Evolutionary conservation across 2,113 vertebrate genomes (phyloP), one percentile per base, ranked within the genome.

Genomic region (Halcyon malimbica): DNA sequence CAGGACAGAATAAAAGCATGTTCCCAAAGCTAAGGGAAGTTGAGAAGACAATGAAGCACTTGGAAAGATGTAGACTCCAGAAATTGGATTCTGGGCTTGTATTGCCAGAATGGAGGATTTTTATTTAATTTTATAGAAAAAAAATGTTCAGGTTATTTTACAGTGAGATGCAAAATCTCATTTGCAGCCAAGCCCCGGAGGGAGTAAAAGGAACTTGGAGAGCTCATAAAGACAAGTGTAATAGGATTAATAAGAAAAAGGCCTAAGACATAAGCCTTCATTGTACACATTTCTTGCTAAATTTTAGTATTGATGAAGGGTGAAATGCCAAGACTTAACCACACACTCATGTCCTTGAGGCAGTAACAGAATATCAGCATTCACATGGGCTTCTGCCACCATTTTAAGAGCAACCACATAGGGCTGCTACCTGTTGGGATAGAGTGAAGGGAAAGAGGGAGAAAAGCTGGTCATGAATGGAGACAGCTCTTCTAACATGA

Each of bases 91-190:
- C 97, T 93, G 87, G 94, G 94, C 97, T 97, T 97, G 97, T 89
- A 92, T 87, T 97, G 92, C 89, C 95, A 96, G 96, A 82, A 94
- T 56, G 11, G 96, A 97, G 64, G 87, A 93, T 89, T 97, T 98
- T 98, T 98, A 98, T 98, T 98, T 98, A 98, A 98, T 98, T 97
- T 98, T 97, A 95, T 90, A 97, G 97, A 97, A 97, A 53, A 51
- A 53, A 98, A 98, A 98, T 95, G 96, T 97, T 98, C 93, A 0
- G 91, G 97, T 97, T 98, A 97, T 98, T 98, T 97, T 98, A 98
- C 96, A 97, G 96, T 83, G 91, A 98, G 95, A 98, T 98, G 97
- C 96, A 96, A 97, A 98, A 97, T 97, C 96, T 98, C 97, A 98
- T 98, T 98, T 98, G 93, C 96, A 96, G 95, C 94, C 96, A 96